Conservation (phyloP, 1,140 invertebrate genomes). For the Lepidurus apus region DNA sequence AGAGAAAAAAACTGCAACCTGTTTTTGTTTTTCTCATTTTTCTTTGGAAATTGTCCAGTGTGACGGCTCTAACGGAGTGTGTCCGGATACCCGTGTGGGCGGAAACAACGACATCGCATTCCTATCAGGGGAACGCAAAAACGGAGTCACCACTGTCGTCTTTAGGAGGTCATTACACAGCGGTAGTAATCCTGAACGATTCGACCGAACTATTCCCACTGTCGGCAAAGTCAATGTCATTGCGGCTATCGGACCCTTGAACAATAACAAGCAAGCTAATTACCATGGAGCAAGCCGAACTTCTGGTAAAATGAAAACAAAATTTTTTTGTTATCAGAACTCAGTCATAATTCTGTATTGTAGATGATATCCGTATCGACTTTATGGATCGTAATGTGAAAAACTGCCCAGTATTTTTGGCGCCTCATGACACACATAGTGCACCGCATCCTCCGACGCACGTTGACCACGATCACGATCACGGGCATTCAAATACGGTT, state of each 20-base stretch:
- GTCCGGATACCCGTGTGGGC: constrained; percentile 73
- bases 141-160: constrained; percentile 74
- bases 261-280: constrained; percentile 70
- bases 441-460: constrained; percentile 39
- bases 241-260: constrained; percentile 80
- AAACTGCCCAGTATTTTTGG: constrained; percentile 36
- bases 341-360: constrained; percentile 15
- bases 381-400: constrained; percentile 55
- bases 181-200: constrained; percentile 34
- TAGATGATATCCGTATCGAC: constrained; percentile 66
- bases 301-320: neutral
- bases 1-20: neutral
- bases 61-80: constrained; percentile 66
- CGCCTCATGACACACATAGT: constrained; percentile 37
- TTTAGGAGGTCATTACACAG: constrained; percentile 67
- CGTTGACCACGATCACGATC: constrained; percentile 42
- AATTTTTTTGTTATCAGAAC: neutral
- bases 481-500: constrained; percentile 47
- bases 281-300: constrained; percentile 68
- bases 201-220: constrained; percentile 48
- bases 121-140: constrained; percentile 63
- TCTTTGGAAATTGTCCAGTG: constrained; percentile 41
- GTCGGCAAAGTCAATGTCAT: constrained; percentile 64
- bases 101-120: constrained; percentile 72
- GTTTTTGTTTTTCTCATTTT: neutral